These are phyloP conservation scores for Yponomeuta plumbellus DNA, from an alignment of 2,888 invertebrate species.

Conservation along the genomic window DNA sequence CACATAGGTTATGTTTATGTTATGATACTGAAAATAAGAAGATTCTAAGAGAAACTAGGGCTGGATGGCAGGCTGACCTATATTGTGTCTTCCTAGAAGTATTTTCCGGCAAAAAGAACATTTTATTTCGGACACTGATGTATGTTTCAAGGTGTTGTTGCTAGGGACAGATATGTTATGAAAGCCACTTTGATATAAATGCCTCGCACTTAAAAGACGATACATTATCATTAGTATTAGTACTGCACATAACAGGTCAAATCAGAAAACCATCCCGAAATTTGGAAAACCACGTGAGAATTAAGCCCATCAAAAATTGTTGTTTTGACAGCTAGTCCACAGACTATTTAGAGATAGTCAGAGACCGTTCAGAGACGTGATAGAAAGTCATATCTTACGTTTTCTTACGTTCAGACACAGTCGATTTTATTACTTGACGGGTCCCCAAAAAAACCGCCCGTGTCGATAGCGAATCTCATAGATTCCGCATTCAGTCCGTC, in stretches of 20 bases:
- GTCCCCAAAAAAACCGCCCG: no score
- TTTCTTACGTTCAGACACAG: no score
- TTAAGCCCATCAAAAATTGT: constrained; percentile 27
- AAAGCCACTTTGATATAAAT: constrained; percentile 58
- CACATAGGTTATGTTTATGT: constrained; percentile 38
- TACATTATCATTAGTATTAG: constrained; percentile 55
- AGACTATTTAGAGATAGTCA: no score
- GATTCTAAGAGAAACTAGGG: neutral
- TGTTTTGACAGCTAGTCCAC: constrained; percentile 23
- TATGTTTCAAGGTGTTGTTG: constrained; percentile 37
- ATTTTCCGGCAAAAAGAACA: constrained; percentile 65
- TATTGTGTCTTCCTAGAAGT: constrained; percentile 44
- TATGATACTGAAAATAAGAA: constrained; percentile 18
- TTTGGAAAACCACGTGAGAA: constrained; percentile 58
- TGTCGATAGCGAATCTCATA: no score
- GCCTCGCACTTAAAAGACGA: constrained; percentile 58
- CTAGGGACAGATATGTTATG: constrained; percentile 44
- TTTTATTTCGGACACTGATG: constrained; percentile 49
- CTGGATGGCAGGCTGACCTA: constrained; percentile 43
- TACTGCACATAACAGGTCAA: constrained; percentile 34
- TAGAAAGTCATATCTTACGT: no score
- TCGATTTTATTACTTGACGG: no score
- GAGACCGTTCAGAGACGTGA: no score
- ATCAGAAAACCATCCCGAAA: constrained; percentile 44
- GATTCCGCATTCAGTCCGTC: no score